phyloP scores from a whole-genome alignment of 2,113 vertebrate species.

The Xiphophorus couchianus region DNA sequence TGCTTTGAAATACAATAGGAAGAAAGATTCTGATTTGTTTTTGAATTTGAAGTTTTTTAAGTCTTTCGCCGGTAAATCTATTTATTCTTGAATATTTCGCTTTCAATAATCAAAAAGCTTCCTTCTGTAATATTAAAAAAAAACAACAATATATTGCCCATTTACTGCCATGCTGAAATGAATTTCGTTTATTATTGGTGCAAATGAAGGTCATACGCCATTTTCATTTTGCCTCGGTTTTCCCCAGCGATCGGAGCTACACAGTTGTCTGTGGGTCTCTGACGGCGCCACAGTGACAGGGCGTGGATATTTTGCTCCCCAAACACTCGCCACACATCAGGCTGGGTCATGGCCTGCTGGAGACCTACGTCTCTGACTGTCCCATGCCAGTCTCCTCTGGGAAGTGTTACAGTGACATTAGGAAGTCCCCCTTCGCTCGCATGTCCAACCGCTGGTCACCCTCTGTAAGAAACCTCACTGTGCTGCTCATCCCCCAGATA shows the following conservation, averaged over 20 bases:
- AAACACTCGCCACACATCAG: conserved; percentile 63
- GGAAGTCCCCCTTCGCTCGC: conserved; percentile 38
- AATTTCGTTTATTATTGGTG: conserved; percentile 41
- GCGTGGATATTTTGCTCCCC: conserved; percentile 54
- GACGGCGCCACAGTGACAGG: conserved; percentile 57
- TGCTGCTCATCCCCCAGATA: conserved; percentile 16
- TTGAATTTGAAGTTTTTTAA: background rate
- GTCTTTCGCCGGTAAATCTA: background rate
- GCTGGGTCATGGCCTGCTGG: conserved; percentile 62
- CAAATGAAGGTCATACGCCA: background rate
- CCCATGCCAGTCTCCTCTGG: conserved; percentile 48
- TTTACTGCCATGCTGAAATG: conserved; percentile 37
- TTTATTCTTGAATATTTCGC: conserved; percentile 4
- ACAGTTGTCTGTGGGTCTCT: conserved; percentile 15
- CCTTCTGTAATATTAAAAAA: background rate
- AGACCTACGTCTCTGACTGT: conserved; percentile 59
- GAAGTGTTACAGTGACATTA: conserved; percentile 61
- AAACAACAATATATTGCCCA: conserved; percentile 13
- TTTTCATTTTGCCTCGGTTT: conserved; percentile 6
- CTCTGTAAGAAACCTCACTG: background rate
- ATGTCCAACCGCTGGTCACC: conserved; percentile 35
- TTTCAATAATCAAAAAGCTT: conserved; percentile 11
- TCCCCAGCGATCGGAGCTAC: conserved; percentile 15
- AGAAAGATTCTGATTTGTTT: background rate
- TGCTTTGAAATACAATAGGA: background rate